These are phyloP conservation scores for Austrolebias charrua DNA, from an alignment of 2,797 vertebrate genomes.

Conservation along the genomic window DNA sequence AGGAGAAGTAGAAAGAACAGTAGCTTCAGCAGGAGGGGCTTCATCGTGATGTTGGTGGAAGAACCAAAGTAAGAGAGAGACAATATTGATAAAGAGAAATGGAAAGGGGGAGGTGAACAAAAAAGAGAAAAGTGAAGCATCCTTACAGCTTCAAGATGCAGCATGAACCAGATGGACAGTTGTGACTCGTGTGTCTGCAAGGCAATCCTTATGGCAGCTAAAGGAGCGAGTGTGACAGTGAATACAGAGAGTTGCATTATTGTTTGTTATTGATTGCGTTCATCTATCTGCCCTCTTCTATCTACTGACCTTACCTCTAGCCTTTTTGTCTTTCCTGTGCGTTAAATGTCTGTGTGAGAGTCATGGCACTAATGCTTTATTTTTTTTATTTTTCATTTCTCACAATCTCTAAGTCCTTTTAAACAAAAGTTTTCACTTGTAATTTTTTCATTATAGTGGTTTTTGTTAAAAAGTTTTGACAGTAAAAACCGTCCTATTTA, in stretches of 20 bases:
- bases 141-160: constrained; percentile 66
- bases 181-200: constrained; percentile 50
- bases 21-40: constrained; percentile 64
- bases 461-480: no score
- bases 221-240: constrained; percentile 80
- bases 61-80: constrained; percentile 51
- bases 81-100: constrained; percentile 31
- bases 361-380: neutral
- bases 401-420: constrained; percentile 1
- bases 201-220: constrained; percentile 66
- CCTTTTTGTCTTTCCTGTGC: constrained; percentile 25
- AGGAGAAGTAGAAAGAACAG: constrained; percentile 37
- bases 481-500: no score
- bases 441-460: no score
- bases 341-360: constrained; percentile 12
- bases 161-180: constrained; percentile 52
- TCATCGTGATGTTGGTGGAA: constrained; percentile 58
- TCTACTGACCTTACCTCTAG: constrained; percentile 32
- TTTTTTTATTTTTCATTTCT: no score
- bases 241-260: constrained; percentile 84
- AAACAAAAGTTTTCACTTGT: no score
- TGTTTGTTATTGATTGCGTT: constrained; percentile 83
- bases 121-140: constrained; percentile 30
- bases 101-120: constrained; percentile 24
- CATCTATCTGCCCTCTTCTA: constrained; percentile 36